phyloP scores from a whole-genome alignment of 2,888 invertebrate species.

The Orchesellides sinensis region DNA sequence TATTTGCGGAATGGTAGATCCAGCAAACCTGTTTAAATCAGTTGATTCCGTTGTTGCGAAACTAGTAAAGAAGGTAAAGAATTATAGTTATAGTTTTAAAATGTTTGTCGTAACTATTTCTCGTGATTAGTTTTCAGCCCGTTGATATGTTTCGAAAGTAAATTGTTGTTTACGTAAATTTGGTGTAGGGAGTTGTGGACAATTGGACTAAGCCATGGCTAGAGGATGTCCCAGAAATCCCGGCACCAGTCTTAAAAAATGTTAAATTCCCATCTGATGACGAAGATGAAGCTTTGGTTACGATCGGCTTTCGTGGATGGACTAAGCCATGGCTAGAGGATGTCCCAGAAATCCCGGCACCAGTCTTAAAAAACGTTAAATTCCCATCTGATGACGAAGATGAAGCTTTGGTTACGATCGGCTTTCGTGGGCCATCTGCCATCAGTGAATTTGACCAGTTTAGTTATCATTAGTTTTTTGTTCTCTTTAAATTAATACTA shows the following conservation, averaged over 20 bases:
- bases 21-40: slow-evolving; percentile 85
- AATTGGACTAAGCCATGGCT: slow-evolving; percentile 82
- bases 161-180: background rate
- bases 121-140: background rate
- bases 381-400: slow-evolving; percentile 86
- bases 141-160: background rate
- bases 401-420: slow-evolving; percentile 83
- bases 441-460: slow-evolving; percentile 79
- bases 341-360: slow-evolving; percentile 82
- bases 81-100: background rate
- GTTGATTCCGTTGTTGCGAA: slow-evolving; percentile 86
- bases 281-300: slow-evolving; percentile 81
- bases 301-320: slow-evolving; percentile 87
- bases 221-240: slow-evolving; percentile 82
- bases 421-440: slow-evolving; percentile 88
- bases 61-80: slow-evolving; percentile 82
- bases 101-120: background rate
- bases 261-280: slow-evolving; percentile 87
- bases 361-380: slow-evolving; percentile 80
- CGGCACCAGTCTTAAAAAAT: slow-evolving; percentile 80
- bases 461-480: slow-evolving; percentile 28
- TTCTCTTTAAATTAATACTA: background rate
- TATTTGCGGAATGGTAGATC: slow-evolving; percentile 88
- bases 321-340: slow-evolving; percentile 86
- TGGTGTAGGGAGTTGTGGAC: slow-evolving; percentile 40